Conservation (phyloP, 1,140 invertebrate genomes). For the Andricus grossulariae region DNA sequence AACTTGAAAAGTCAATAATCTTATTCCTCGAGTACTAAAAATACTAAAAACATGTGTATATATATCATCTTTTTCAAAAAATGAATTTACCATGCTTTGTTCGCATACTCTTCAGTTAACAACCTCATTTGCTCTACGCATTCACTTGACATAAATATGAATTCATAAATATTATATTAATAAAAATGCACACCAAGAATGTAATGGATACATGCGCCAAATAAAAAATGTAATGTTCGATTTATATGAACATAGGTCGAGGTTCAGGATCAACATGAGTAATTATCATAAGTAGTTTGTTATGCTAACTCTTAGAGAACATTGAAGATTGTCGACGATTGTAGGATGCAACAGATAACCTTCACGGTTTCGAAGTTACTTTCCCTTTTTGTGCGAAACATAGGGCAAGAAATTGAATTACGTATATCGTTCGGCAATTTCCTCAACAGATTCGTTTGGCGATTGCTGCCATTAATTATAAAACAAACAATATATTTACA, state of each 20-base stretch:
- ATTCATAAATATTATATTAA: not conserved
- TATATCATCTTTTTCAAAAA: no score
- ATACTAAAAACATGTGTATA: no score
- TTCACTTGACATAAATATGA: no score
- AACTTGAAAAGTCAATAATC: no score
- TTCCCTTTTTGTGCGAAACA: constrained; percentile 15
- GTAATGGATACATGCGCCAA: not conserved
- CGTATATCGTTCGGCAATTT: not conserved
- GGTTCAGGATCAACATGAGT: not conserved
- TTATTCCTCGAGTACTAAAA: no score
- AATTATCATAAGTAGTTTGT: constrained; percentile 10
- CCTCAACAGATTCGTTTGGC: not conserved
- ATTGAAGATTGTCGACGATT: not conserved
- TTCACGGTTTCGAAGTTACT: constrained; percentile 28
- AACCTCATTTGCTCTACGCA: no score
- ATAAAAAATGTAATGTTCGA: constrained; percentile 12
- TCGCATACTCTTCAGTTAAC: no score
- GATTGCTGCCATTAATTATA: not conserved
- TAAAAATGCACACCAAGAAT: not conserved
- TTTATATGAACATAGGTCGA: constrained; percentile 8
- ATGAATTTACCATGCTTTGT: no score
- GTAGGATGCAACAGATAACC: constrained; percentile 24
- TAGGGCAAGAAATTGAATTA: constrained; percentile 20
- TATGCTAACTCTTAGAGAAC: not conserved
- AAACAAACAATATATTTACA: not conserved